Evolutionary conservation across 2,888 invertebrate species (phyloP).

Genomic region (Crocallis elinguaria): DNA sequence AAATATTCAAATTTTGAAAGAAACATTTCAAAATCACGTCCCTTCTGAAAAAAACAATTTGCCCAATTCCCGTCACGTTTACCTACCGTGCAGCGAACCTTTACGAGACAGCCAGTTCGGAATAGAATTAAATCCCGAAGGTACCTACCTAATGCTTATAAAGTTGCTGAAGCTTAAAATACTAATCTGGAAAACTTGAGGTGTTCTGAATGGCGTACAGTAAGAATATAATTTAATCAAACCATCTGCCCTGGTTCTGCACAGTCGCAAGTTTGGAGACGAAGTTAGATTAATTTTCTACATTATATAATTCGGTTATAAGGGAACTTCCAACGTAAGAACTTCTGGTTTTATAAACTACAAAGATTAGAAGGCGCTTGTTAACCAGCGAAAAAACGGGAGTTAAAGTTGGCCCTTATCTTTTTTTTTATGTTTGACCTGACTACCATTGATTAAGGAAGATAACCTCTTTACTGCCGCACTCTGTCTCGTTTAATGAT

Average conservation of each 20-base stretch:
- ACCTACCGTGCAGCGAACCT: neutral
- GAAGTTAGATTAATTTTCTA: constrained; percentile 1
- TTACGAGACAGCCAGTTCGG: neutral
- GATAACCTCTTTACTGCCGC: no score
- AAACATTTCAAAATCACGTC: no score
- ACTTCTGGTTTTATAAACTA: no score
- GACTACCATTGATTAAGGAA: no score
- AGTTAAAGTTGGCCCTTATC: no score
- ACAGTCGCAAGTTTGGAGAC: neutral
- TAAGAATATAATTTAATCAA: constrained; percentile 20
- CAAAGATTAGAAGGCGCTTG: no score
- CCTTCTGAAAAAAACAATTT: no score
- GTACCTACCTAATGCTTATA: neutral
- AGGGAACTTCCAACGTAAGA: neutral
- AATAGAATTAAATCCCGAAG: constrained; percentile 2
- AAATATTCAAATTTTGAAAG: no score
- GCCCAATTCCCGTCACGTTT: no score
- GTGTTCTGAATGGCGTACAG: constrained; percentile 1
- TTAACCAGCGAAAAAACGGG: no score
- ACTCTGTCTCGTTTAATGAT: no score
- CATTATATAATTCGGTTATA: neutral
- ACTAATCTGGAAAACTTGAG: constrained; percentile 5
- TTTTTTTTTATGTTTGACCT: no score
- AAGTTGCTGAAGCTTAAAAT: constrained; percentile 3
- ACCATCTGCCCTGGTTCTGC: constrained; percentile 3